These are phyloP conservation scores for Lophochroa leadbeateri DNA, from an alignment of 2,113 vertebrate genomes.

Conservation along the genomic window DNA sequence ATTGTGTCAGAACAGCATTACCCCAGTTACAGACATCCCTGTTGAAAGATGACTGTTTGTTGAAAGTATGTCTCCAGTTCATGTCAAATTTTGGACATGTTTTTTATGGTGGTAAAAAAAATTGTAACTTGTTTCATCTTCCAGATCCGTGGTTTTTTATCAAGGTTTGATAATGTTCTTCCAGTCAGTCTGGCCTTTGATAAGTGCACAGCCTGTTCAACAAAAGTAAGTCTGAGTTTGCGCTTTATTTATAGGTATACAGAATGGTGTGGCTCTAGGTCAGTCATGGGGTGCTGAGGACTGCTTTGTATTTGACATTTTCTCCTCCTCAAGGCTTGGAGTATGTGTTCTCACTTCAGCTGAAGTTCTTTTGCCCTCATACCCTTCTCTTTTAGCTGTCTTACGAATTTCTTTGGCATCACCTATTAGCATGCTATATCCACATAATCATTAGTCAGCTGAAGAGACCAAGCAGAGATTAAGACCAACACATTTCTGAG, in stretches of 20 bases:
- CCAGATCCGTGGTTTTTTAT: slow-evolving; percentile 96
- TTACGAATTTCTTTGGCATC: background rate
- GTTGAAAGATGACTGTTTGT: background rate
- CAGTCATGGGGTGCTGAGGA: background rate
- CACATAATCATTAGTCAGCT: background rate
- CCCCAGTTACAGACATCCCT: fast-evolving
- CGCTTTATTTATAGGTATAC: background rate
- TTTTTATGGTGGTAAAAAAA: background rate
- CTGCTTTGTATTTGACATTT: background rate
- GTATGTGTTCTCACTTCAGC: background rate
- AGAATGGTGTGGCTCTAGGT: background rate
- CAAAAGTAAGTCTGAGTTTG: slow-evolving; percentile 81
- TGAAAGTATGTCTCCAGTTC: background rate
- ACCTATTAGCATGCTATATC: background rate
- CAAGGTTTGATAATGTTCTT: slow-evolving; percentile 96
- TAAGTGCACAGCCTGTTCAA: slow-evolving; percentile 97
- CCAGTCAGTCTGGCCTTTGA: slow-evolving; percentile 98
- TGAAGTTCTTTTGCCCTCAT: background rate
- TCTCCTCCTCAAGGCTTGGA: background rate
- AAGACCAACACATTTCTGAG: background rate
- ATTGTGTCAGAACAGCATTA: background rate
- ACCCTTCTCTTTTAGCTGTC: background rate
- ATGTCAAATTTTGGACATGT: background rate
- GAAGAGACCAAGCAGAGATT: background rate
- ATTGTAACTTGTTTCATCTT: background rate